A percentile compares a stretch with the other conserved stretches of the same genome.
Conservation (phyloP, 1,140 invertebrate species). For the Rhagoletis zephyria region DNA sequence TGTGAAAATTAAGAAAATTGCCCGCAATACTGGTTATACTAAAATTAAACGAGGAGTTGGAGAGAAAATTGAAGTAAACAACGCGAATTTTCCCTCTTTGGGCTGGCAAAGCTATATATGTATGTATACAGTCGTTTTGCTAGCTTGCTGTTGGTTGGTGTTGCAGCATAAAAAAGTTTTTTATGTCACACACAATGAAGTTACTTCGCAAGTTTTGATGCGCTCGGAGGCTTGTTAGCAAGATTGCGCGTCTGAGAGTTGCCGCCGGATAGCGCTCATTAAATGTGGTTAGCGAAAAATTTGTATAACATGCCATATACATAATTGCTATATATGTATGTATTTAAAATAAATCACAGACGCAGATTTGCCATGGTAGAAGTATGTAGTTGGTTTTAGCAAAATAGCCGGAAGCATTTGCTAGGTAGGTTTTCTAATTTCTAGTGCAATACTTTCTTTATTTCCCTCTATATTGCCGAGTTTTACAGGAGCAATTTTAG, state of each 20-base stretch:
- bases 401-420: too few relatives aligned
- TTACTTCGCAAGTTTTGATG: not conserved
- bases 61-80: not conserved
- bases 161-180: not conserved
- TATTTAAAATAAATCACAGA: too few relatives aligned
- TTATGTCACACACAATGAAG: constrained; percentile 24
- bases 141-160: not conserved
- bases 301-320: not conserved
- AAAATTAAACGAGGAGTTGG: not conserved
- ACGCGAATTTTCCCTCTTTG: not conserved
- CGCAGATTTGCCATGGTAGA: too few relatives aligned
- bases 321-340: too few relatives aligned
- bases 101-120: not conserved
- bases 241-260: constrained; percentile 1
- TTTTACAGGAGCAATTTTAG: too few relatives aligned
- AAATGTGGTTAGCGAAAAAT: constrained; percentile 9
- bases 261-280: not conserved
- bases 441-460: too few relatives aligned
- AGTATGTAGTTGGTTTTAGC: too few relatives aligned
- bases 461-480: too few relatives aligned
- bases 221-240: constrained; percentile 14
- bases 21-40: not conserved
- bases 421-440: too few relatives aligned
- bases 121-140: not conserved
- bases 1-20: constrained; percentile 43